Evolutionary conservation across 2,888 invertebrate genomes (phyloP), one percentile per base, ranked within the genome.

Genomic region (Dorcus hopei): DNA sequence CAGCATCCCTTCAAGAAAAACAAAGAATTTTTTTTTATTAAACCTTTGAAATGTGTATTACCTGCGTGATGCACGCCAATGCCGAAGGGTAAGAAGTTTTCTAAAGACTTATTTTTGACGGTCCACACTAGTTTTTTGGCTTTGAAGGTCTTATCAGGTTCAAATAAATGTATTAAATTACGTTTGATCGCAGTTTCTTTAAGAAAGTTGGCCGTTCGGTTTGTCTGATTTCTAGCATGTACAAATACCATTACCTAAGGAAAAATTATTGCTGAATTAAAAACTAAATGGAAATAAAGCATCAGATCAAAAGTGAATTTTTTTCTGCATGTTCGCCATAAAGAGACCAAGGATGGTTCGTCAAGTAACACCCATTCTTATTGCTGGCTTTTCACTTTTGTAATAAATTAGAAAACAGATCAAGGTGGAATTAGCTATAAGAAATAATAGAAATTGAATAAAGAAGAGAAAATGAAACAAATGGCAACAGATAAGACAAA

Each of bases 61-160:
- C 99, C 99, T 26, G 99, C 99, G 80, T 99, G 98, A 81, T 99
- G 99, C 67, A 96, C 91, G 2, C 92, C 93, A 70, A 99, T 85
- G 0, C 99, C 99, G 72, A 85, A 84, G 0, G 87, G 84, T 71
- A 98, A 93, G 47, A 99, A 77, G 65, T 96, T 94, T 0, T 83
- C 84, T 41, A 99, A 79, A 70, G 90, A 87, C 68, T 90, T 92
- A 74, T 95, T 96, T 52, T 88, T 85, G 52, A 91, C 89, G 68
- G 84, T 87, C 39, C 82, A 82, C 38, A 92, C 86, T 1, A 86
- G 80, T 69, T 88, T 91, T 59, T 84, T 83, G 0, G 92, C 90
- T 64, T 87, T 82, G 4, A 89, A 83, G 0, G 85, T 80, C 39
- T 87, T 85, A 49, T 86, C 85, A 0, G 88, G 87, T 66, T 85